Percentiles rank a stretch among this genome's conserved stretches.
These are phyloP conservation scores for Macrostomum lignano DNA, from an alignment of 1,140 invertebrate genomes.

Conservation along the genomic window DNA sequence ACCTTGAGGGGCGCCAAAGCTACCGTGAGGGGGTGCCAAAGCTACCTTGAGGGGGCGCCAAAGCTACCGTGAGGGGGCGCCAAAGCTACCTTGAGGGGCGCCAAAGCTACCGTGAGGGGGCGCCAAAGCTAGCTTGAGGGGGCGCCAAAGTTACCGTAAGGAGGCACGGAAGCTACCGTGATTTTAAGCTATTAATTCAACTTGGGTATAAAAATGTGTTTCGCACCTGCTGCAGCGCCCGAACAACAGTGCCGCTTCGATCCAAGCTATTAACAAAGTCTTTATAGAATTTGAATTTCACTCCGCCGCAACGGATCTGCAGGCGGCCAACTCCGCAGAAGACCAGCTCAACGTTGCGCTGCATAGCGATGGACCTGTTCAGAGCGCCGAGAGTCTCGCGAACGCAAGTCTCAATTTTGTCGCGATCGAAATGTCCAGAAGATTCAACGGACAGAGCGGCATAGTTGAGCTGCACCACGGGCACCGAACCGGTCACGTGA, in stretches of 20 bases:
- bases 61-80: too few relatives aligned
- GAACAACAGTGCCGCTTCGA: slow-evolving; percentile 17
- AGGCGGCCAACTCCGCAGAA: slow-evolving; percentile 22
- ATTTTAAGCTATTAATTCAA: slow-evolving; percentile 1
- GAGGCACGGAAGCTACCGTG: background rate
- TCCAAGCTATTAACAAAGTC: slow-evolving; percentile 24
- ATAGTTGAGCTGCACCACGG: slow-evolving; percentile 21
- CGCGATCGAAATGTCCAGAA: slow-evolving; percentile 18
- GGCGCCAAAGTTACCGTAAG: background rate
- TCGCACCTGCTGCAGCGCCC: slow-evolving; percentile 23
- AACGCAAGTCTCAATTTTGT: slow-evolving; percentile 22
- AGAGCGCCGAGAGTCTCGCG: slow-evolving; percentile 19
- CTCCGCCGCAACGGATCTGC: slow-evolving; percentile 15
- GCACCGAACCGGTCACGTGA: slow-evolving; percentile 20
- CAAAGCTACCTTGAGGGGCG: too few relatives aligned
- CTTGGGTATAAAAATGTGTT: slow-evolving; percentile 1
- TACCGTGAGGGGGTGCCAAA: too few relatives aligned
- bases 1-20: too few relatives aligned
- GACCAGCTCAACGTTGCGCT: slow-evolving; percentile 19
- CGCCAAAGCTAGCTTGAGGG: too few relatives aligned
- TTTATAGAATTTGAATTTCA: slow-evolving; percentile 28
- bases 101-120: too few relatives aligned
- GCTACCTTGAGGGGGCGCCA: too few relatives aligned
- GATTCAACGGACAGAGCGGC: slow-evolving; percentile 19
- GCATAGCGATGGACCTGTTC: slow-evolving; percentile 13